Base-by-base conservation (phyloP, 2,888 invertebrate species). In the Luperina testacea region DNA sequence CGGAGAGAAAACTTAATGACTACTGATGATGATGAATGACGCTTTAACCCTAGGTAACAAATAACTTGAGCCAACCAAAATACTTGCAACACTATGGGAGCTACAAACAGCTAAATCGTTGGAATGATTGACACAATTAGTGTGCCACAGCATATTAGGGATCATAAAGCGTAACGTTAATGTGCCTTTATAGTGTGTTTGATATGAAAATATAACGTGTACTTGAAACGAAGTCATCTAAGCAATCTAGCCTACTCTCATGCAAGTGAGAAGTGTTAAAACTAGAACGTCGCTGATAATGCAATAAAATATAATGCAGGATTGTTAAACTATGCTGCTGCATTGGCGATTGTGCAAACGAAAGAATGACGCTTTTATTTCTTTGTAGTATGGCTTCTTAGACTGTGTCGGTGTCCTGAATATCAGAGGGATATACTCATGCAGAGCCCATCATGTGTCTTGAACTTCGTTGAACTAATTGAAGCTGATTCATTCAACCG, bases 281-380 rank as follows among this genome's bases (percentile, higher is more conserved):
- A 78, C 76, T 81, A 80, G 88, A 75, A 69, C 88, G 70, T 17
- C 38, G 77, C 83, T 83, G 89, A 89, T 88, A 88, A 83, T 81
- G 87, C 85, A 87, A 88, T 76, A 87, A 85, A 87, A 89, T 68
- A 83, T 87, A 82, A 78, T 59, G 72, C 45, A 20, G n/a, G 51
- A 83, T 87, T 85, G 85, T 70, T 83, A 57, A 81, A 87, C 69
- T 75, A 27, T 80, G 32, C 70, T 63, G 80, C 88, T 78, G 78
- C 81, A 87, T 80, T 77, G 75, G 72, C 67, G 53, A 76, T 88
- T 88, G 84, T 84, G 84, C 63, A 84, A 86, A 73, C 63, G 9
- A 74, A 87, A 86, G 64, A 75, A 69, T 86, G 65, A 72, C 57
- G 61, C 17, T 38, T 59, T 53, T 53, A 72, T 86, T 84, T 61